These are phyloP conservation scores for Smittia sp. DNA, from an alignment of 2,888 invertebrate species.

Conservation along the genomic window DNA sequence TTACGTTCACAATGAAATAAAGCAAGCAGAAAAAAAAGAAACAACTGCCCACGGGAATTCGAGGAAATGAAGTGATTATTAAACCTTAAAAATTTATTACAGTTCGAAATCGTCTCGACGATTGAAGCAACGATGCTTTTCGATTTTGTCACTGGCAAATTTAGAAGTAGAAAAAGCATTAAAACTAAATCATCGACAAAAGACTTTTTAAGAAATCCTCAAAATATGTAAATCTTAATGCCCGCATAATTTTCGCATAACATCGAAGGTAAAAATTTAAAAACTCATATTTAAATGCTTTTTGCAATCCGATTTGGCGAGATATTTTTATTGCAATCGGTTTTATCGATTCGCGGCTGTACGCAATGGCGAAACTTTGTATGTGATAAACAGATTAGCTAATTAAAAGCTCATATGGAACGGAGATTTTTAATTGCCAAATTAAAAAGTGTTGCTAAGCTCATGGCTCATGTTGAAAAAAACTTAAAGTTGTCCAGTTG, in stretches of 20 bases:
- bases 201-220: not conserved
- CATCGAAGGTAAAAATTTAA: not conserved
- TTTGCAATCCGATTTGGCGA: not conserved
- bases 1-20: not conserved
- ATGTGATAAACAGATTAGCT: not conserved
- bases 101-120: not conserved
- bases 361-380: not conserved
- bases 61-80: constrained; percentile 23
- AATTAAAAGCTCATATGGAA: not conserved
- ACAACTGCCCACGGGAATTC: not conserved
- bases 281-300: not conserved
- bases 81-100: constrained; percentile 10
- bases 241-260: constrained; percentile 8
- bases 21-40: not conserved
- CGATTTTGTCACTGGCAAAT: not conserved
- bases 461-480: not conserved
- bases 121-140: too few species aligned
- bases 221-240: not conserved
- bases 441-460: not conserved
- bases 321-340: not conserved
- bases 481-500: not conserved
- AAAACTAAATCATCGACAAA: not conserved
- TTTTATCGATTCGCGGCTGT: not conserved
- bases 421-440: too few species aligned
- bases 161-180: not conserved